phyloP scores from a whole-genome alignment of 1,140 invertebrate species.

The Spodoptera frugiperda region DNA sequence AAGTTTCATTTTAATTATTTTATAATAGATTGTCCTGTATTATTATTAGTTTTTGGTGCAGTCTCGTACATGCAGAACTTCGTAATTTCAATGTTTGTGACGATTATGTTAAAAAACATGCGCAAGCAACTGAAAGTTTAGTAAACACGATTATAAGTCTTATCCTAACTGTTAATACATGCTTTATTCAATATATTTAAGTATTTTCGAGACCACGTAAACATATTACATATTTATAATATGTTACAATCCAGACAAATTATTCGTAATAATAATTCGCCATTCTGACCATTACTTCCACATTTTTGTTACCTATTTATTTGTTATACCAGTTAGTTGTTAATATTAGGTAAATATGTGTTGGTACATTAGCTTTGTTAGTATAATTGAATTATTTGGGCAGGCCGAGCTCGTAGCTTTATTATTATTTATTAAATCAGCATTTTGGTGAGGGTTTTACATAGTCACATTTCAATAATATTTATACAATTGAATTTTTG shows the following conservation, averaged over 20 bases:
- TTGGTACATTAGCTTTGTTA: slow-evolving; percentile 13
- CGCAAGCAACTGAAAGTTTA: neutral
- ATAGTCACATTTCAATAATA: neutral
- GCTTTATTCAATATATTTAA: neutral
- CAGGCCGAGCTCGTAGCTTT: slow-evolving; percentile 1
- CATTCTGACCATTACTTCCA: too few species aligned
- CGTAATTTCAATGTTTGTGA: neutral
- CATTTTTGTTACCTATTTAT: too few species aligned
- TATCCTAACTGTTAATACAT: neutral
- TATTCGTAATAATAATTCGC: too few species aligned
- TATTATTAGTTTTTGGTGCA: slow-evolving; percentile 15
- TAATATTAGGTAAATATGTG: neutral
- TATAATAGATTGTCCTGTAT: neutral
- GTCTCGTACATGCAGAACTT: neutral
- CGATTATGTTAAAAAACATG: slow-evolving; percentile 3
- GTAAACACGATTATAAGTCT: neutral
- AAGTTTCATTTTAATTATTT: neutral
- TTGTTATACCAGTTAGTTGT: neutral
- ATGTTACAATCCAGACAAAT: too few species aligned
- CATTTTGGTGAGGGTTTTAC: slow-evolving; percentile 15
- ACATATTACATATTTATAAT: too few species aligned
- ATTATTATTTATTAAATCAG: neutral
- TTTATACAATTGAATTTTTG: neutral
- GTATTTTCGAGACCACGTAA: too few species aligned
- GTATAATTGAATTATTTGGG: neutral